Evolutionary conservation across 92 coral and sea anemone genomes (phyloP).

Genomic region (Scolanthus callimorphus): DNA sequence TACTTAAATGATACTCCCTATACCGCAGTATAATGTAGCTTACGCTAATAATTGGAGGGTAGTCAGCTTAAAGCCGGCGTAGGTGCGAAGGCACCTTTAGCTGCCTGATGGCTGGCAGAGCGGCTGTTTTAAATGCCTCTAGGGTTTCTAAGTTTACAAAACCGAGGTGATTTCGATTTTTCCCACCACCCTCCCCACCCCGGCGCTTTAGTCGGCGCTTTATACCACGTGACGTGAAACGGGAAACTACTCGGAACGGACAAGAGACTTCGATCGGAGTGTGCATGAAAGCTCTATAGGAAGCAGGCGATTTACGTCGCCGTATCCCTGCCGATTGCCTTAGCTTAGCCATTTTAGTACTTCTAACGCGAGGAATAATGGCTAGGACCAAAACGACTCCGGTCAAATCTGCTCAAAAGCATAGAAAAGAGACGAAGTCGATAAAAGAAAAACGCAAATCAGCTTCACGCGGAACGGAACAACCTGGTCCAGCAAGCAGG

Average conservation of each 20-base stretch:
- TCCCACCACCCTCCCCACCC: too few relatives aligned
- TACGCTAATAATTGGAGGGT: too few relatives aligned
- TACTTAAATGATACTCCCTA: too few relatives aligned
- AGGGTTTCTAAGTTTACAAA: too few relatives aligned
- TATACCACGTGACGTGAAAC: slow-evolving; percentile 47
- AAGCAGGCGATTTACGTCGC: background rate
- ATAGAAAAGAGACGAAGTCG: slow-evolving; percentile 16
- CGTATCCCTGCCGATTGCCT: background rate
- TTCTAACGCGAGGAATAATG: slow-evolving; percentile 6
- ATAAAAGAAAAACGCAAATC: slow-evolving; percentile 13
- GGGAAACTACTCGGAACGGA: slow-evolving; percentile 62
- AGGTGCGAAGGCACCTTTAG: too few relatives aligned
- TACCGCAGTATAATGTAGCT: too few relatives aligned
- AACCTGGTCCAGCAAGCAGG: background rate
- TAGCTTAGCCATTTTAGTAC: background rate
- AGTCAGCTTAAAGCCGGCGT: too few relatives aligned
- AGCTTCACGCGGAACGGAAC: slow-evolving; percentile 13
- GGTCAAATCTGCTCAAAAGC: slow-evolving; percentile 24
- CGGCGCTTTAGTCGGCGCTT: too few relatives aligned
- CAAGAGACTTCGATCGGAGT: slow-evolving; percentile 5
- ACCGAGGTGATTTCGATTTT: too few relatives aligned
- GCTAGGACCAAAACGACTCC: slow-evolving; percentile 34
- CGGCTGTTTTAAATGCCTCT: too few relatives aligned
- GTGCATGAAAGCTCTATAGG: background rate
- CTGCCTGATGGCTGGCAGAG: too few relatives aligned